A percentile compares a stretch with the other conserved stretches of the same genome.
phyloP scores from a whole-genome alignment of 2,888 invertebrate genomes.

The Axea sp. region DNA sequence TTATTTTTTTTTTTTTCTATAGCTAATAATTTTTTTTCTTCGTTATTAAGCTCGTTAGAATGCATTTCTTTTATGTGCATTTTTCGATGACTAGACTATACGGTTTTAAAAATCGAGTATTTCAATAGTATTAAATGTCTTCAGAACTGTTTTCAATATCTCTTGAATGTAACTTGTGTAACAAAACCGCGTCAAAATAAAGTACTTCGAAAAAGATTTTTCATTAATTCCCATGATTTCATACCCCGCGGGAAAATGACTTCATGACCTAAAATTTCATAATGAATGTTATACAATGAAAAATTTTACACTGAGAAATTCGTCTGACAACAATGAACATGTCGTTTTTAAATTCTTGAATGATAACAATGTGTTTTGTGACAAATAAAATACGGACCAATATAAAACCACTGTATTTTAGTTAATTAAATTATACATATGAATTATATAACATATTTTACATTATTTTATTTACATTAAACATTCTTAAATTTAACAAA shows the following conservation, averaged over 20 bases:
- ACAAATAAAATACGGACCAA: too few species aligned
- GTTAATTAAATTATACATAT: too few species aligned
- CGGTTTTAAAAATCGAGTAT: background rate
- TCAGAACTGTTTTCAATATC: conserved; percentile 1
- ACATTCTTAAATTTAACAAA: too few species aligned
- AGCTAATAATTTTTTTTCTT: too few species aligned
- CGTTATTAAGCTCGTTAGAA: background rate
- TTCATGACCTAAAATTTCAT: conserved; percentile 17
- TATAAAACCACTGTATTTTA: too few species aligned
- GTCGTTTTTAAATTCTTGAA: background rate
- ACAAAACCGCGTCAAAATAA: conserved; percentile 22
- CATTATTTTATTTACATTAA: too few species aligned
- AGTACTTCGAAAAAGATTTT: conserved; percentile 14
- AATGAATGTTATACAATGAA: conserved; percentile 9
- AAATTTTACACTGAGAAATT: conserved; percentile 1
- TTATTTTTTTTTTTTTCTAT: too few species aligned
- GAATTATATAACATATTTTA: too few species aligned
- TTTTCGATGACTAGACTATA: conserved; percentile 1
- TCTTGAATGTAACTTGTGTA: background rate
- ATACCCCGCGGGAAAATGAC: conserved; percentile 4
- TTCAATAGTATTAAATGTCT: conserved; percentile 1
- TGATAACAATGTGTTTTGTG: conserved; percentile 4
- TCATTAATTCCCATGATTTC: conserved; percentile 12
- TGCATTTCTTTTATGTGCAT: background rate
- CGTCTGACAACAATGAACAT: conserved; percentile 1